Percentiles rank a stretch among this genome's conserved stretches.
These are phyloP conservation scores for Xylota segnis DNA, from an alignment of 2,888 invertebrate species.

Conservation along the genomic window DNA sequence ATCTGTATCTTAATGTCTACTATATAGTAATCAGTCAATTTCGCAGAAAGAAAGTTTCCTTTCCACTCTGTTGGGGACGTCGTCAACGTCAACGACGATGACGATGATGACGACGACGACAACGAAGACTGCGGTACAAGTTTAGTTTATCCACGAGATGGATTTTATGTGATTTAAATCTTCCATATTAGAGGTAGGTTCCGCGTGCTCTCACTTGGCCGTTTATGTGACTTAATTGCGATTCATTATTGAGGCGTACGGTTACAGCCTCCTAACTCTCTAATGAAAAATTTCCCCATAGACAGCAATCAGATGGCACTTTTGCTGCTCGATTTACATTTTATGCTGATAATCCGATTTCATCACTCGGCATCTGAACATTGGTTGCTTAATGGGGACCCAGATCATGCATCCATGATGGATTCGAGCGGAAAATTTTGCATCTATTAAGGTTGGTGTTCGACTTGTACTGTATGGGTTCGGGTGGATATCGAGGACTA, in stretches of 20 bases:
- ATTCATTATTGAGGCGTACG: slow-evolving; percentile 48
- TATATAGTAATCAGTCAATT: slow-evolving; percentile 57
- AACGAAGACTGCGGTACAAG: too few relatives aligned
- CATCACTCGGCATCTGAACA: background rate
- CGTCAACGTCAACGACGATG: background rate
- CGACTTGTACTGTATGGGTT: background rate
- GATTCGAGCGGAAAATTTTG: background rate
- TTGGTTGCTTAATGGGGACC: background rate
- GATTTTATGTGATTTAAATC: slow-evolving; percentile 47
- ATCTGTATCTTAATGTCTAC: slow-evolving; percentile 22
- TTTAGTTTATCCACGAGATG: slow-evolving; percentile 12
- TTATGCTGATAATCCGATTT: slow-evolving; percentile 47
- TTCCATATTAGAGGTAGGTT: slow-evolving; percentile 40
- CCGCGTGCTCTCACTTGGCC: slow-evolving; percentile 36
- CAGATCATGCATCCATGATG: slow-evolving; percentile 22
- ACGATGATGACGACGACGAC: background rate
- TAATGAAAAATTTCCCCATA: slow-evolving; percentile 53
- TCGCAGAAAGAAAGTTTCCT: slow-evolving; percentile 65
- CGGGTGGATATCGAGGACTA: too few relatives aligned
- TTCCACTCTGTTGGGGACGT: slow-evolving; percentile 42
- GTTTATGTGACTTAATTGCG: slow-evolving; percentile 68
- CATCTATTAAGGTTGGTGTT: slow-evolving; percentile 3
- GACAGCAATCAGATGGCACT: slow-evolving; percentile 46
- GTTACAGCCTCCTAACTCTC: slow-evolving; percentile 51
- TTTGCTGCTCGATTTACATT: slow-evolving; percentile 51